Percentiles rank a stretch among this genome's conserved stretches.
Conservation (phyloP, 23 tunicate species). For the Styela clava region DNA sequence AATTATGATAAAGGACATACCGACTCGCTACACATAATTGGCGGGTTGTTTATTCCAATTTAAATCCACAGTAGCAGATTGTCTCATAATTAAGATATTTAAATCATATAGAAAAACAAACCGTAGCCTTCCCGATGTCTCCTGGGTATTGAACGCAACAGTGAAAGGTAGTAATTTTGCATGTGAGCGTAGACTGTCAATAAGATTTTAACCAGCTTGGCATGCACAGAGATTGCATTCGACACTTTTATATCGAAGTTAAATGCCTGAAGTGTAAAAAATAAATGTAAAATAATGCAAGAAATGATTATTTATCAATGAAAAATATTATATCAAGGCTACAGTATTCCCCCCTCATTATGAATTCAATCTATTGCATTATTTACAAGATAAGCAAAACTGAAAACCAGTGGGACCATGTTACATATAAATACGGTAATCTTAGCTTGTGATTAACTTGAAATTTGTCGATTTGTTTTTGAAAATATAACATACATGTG, state of each 20-base stretch:
- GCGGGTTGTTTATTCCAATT: too few relatives aligned
- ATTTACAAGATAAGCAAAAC: too few relatives aligned
- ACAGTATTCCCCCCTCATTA: background rate
- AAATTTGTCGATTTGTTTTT: too few relatives aligned
- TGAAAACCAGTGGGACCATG: too few relatives aligned
- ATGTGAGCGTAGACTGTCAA: conserved; percentile 36
- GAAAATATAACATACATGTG: too few relatives aligned
- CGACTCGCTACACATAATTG: too few relatives aligned
- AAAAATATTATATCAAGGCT: background rate
- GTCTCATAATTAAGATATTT: too few relatives aligned
- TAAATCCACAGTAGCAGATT: too few relatives aligned
- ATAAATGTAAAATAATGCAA: background rate
- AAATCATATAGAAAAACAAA: conserved; percentile 11
- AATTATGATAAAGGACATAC: too few relatives aligned
- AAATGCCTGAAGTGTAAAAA: background rate
- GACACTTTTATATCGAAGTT: conserved; percentile 10
- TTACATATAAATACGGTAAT: too few relatives aligned
- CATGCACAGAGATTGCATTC: conserved; percentile 43
- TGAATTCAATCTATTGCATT: background rate
- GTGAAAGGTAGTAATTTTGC: conserved; percentile 29
- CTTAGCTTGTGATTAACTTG: too few relatives aligned
- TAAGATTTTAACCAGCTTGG: conserved; percentile 25
- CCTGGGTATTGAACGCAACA: conserved; percentile 11
- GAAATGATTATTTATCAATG: background rate
- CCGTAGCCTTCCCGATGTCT: conserved; percentile 20